A percentile compares a stretch with the other conserved stretches of the same genome.
Evolutionary conservation across 2,797 vertebrate genomes (phyloP).

Genomic region (Coccyzus lansbergi): DNA sequence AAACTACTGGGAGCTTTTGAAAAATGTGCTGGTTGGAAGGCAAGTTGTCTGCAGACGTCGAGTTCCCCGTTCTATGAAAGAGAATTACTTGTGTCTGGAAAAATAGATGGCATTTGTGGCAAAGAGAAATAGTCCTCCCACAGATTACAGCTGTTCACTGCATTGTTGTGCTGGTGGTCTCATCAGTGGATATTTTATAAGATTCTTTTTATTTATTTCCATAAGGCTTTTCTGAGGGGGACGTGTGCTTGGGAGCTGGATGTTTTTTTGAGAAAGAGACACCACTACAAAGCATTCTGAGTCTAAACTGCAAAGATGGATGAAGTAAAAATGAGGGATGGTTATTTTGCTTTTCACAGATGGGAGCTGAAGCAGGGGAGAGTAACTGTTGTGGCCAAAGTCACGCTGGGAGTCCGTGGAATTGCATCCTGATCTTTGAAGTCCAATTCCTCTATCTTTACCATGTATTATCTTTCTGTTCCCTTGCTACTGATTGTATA

Average conservation of each 20-base stretch:
- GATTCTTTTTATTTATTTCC: not conserved
- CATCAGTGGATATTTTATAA: conserved; percentile 41
- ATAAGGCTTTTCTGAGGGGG: conserved; percentile 5
- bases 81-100: not conserved
- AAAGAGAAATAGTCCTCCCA: conserved; percentile 21
- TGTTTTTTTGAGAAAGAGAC: conserved; percentile 1
- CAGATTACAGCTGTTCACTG: conserved; percentile 46
- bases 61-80: not conserved
- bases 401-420: not conserved
- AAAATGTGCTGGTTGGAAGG: not conserved
- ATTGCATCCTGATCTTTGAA: conserved; percentile 63
- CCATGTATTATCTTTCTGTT: not conserved
- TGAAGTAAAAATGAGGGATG: conserved; percentile 29
- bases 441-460: conserved; percentile 6
- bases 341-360: conserved; percentile 25
- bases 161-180: conserved; percentile 42
- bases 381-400: conserved; percentile 51
- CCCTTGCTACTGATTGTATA: not conserved
- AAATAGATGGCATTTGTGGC: conserved; percentile 25
- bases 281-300: conserved; percentile 13
- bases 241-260: conserved; percentile 9
- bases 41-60: not conserved
- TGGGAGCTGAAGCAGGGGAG: not conserved
- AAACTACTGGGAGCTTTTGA: not conserved
- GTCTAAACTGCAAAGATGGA: conserved; percentile 10